Conservation (phyloP, 2,888 invertebrate genomes). For the Piscicola geometra region DNA sequence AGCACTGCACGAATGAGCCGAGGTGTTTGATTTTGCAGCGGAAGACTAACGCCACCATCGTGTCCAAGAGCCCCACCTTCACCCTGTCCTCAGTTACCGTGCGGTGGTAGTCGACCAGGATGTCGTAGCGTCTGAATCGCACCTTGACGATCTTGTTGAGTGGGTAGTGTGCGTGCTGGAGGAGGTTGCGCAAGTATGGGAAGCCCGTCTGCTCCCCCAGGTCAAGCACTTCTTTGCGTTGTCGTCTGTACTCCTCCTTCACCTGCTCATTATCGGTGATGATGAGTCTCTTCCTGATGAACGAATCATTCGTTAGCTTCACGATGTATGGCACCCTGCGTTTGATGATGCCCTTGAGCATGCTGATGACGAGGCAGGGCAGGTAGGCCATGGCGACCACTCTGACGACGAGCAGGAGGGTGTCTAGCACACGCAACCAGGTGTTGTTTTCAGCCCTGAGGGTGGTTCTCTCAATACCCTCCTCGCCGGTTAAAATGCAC, state of each 20-base stretch:
- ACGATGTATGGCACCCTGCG: conserved; percentile 26
- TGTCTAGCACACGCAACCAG: conserved; percentile 16
- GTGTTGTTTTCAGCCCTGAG: not conserved
- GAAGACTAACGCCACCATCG: conserved; percentile 41
- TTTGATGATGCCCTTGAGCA: conserved; percentile 27
- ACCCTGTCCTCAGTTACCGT: conserved; percentile 43
- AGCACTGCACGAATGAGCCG: conserved; percentile 51
- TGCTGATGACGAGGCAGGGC: conserved; percentile 16
- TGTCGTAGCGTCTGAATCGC: conserved; percentile 40
- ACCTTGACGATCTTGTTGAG: conserved; percentile 32
- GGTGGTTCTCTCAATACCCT: not conserved
- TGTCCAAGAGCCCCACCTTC: conserved; percentile 40
- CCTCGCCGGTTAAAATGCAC: conserved; percentile 25
- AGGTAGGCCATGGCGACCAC: conserved; percentile 16
- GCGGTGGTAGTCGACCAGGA: conserved; percentile 41
- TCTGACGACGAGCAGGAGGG: conserved; percentile 13
- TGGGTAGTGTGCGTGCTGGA: not conserved
- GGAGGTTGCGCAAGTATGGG: conserved; percentile 23
- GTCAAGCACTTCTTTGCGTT: conserved; percentile 16
- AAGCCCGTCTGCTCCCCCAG: conserved; percentile 25
- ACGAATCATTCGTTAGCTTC: conserved; percentile 7
- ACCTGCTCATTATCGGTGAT: not conserved
- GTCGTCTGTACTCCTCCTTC: not conserved
- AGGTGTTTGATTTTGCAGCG: conserved; percentile 50
- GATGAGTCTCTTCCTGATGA: conserved; percentile 5